Base-by-base conservation (phyloP, 2,797 vertebrate genomes). In the Microcaecilia unicolor region DNA sequence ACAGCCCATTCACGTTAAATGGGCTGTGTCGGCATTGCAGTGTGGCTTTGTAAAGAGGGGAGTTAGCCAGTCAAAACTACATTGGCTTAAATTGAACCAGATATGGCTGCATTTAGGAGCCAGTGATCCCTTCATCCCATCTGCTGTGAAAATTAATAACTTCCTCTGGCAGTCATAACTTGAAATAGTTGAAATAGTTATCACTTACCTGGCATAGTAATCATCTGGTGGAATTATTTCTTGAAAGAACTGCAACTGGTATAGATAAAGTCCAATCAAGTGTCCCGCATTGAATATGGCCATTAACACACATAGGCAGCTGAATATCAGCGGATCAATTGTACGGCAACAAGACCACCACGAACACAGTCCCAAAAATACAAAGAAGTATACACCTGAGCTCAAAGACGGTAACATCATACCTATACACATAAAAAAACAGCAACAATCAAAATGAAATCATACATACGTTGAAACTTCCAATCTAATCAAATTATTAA, bases 231-330 rank as follows among this genome's bases (percentile, higher is more conserved):
- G 76, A 58, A 98, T 76, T 14, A 80, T 77, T 62, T 97, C 92
- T 64, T 97, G 95, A 48, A 98, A 92, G 75, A 93, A 98, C 51
- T 98, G 94, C 60, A 98, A 88, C 78, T 99, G 95, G 70, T 99
- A 98, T 47, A 95, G 78, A 67, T 98, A 97, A 65, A 99, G 92
- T 57, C 93, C 74, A 14, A 94, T 74, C 58, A 99, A 76, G 70
- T 99, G 95, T 9, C 95, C 95, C 0, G 91, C 92, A 5, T 87
- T 97, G 70, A 91, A 99, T 75, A 99, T 98, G 46, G 93, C 90
- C 88, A 99, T 92, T 60, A 98, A 74, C 31, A 99, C 92, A 47
- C 95, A 99, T 67, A 99, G 81, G 61, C 93, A 99, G 87, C 94
- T 97, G 85, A 99, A 99, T 51, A 97, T 75, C 65, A 99, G 84